A percentile compares a stretch with the other conserved stretches of the same genome.
These are phyloP conservation scores for Prietella phreatophila DNA, from an alignment of 2,113 vertebrate species.

Conservation along the genomic window DNA sequence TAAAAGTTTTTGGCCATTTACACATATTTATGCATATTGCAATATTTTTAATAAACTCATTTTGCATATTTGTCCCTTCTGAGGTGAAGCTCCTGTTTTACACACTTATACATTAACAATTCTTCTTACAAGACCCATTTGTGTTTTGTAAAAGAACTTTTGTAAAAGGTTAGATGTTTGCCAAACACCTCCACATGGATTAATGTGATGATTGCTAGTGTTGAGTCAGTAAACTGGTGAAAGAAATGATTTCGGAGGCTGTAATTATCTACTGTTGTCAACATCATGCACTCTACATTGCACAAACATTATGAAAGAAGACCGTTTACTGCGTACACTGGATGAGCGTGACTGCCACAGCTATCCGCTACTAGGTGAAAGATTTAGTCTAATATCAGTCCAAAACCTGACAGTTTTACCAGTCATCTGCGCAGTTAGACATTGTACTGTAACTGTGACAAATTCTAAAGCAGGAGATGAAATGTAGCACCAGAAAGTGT, in stretches of 20 bases:
- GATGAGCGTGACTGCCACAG: not conserved
- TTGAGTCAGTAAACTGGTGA: not conserved
- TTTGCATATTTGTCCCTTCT: not conserved
- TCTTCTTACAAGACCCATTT: not conserved
- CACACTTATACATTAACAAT: not conserved
- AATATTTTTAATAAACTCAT: not conserved
- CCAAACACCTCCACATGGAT: not conserved
- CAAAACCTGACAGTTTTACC: not conserved
- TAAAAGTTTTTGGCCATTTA: not conserved
- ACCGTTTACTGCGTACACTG: not conserved
- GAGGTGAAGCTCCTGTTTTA: not conserved
- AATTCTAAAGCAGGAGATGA: not conserved
- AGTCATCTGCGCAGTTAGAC: not conserved
- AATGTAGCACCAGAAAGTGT: not conserved
- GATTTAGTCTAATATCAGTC: not conserved
- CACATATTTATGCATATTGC: not conserved
- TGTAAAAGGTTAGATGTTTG: not conserved
- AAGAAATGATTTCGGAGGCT: not conserved
- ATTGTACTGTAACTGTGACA: not conserved
- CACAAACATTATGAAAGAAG: not conserved
- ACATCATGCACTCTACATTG: not conserved
- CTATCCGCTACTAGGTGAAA: not conserved
- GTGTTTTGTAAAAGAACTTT: not conserved
- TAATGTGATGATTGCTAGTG: not conserved
- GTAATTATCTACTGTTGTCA: not conserved